Base-by-base conservation (phyloP, 2,113 vertebrate genomes). In the Corapipo altera region DNA sequence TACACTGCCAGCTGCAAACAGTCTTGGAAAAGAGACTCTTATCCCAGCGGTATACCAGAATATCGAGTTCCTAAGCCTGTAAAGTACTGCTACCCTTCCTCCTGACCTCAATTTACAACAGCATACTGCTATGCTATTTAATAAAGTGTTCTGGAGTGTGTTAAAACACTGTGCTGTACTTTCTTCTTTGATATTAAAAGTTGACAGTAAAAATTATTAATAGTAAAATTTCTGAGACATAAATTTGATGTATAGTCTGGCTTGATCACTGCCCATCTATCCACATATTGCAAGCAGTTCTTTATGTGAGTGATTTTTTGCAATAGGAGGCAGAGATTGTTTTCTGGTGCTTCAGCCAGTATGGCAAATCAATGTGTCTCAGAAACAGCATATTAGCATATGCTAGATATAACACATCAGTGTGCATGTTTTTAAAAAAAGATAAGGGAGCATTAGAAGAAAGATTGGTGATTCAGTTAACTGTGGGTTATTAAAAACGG, bases 121-220 rank as follows among this genome's bases (percentile, higher is more conserved):
- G 41, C 41, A 82, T 82, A 62, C 39, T 3, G 2, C 54, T 62
- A 32, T 33, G 57, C 43, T 74, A 28, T 76, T 88, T 80, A 82
- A 93, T 86, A 79, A 85, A 88, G 78, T 91, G 74, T 92, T 51
- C 72, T 62, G 5, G 70, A 91, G 75, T 73, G 64, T 95, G 73
- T 89, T 82, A 80, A 90, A 90, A 78, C 35, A 55, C 69, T 91
- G 19, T 74, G 35, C 35, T 92, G 54, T 79, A 86, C 61, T 93
- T 97, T 95, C 79, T 76, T 85, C 62, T 96, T 91, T 88, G 85
- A 87, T 95, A 90, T 75, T 91, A 87, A 93, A 94, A 67, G 39
- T 20, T 80, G 96, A 82, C 88, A 93, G 71, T 88, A 82, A 96
- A 95, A 92, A 59, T 51, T 91, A 86, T 79, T 93, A 79, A 69